A percentile compares a stretch with the other conserved stretches of the same genome.
These are phyloP conservation scores for Acronicta alni DNA, from an alignment of 2,888 invertebrate species.

Conservation along the genomic window DNA sequence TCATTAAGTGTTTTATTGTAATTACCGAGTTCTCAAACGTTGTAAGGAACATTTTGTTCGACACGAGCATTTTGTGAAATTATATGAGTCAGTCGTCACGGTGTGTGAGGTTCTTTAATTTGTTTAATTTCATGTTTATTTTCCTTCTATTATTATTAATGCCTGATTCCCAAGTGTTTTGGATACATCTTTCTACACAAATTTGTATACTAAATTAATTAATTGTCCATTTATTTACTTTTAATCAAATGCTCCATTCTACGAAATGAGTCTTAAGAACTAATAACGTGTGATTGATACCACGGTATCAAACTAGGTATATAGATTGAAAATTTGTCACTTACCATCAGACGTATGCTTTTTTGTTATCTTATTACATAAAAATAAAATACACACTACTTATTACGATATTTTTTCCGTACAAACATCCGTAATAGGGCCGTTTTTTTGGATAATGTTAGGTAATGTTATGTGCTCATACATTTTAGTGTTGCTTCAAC, in stretches of 20 bases:
- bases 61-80: constrained; percentile 60
- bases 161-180: constrained; percentile 19
- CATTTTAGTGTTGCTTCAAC: neutral
- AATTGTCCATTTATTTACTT: no score
- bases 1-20: constrained; percentile 73
- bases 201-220: neutral
- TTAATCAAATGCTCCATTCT: no score
- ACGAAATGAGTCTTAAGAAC: no score
- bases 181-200: constrained; percentile 8
- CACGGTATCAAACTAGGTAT: no score
- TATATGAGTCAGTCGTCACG: constrained; percentile 60
- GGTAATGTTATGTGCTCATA: neutral
- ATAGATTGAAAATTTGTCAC: no score
- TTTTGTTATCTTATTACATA: no score
- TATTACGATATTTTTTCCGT: no score
- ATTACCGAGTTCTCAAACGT: constrained; percentile 67
- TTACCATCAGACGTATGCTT: no score
- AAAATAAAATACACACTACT: no score
- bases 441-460: no score
- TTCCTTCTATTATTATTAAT: constrained; percentile 47
- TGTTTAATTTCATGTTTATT: constrained; percentile 55
- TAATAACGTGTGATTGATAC: no score
- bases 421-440: no score
- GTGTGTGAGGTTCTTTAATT: constrained; percentile 50
- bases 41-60: constrained; percentile 58